Evolutionary conservation across 1,140 invertebrate genomes (phyloP), one percentile per base, ranked within the genome.

Genomic region (Caenorhabditis elegans): DNA sequence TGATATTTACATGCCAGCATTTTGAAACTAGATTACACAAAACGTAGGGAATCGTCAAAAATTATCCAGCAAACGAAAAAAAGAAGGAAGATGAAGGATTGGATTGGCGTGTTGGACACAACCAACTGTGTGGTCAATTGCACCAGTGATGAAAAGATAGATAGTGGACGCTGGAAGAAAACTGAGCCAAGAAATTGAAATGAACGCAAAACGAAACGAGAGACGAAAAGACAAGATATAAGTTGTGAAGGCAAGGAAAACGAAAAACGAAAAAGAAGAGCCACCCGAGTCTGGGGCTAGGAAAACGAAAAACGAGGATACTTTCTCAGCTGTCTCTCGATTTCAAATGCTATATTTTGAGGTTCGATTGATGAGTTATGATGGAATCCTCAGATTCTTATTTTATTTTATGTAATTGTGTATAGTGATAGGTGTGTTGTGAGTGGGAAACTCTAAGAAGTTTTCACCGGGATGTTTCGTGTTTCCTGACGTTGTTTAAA

Each of bases 91-190:
- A 39, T 70, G 60, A 70, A 70, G 39, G 34, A 70, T 70, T 70
- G 17, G 60, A 39, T 70, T 24, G 36, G n/a, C 17, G 28, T 43
- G 34, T n/a, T 70, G 60, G 60, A 70, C 60, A 70, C 60, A 39
- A 28, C 60, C 34, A 70, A 43, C 2, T 49, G 17, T 39, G 34
- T 70, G 31, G 60, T 70, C 60, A 39, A 60, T 60, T 60, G 53
- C 53, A 60, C 53, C 53, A 60, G 26, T 34, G 53, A 60, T 60
- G 53, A 60, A 60, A 53, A 60, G 60, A 70, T 70, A 70, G 60
- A 70, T 43, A 43, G n/a, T n/a, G 39, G 39, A 39, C 5, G 60
- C 19, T 70, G 31, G 34, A 22, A 70, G n/a, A 39, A 70, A 39
- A n/a, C 34, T 15, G 6, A 36, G 24, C 26, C 28, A 22, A 70